Percentiles rank a stretch among this genome's conserved stretches.
phyloP scores from a whole-genome alignment of 2,888 invertebrate species.

The Melinaea marsaeus region DNA sequence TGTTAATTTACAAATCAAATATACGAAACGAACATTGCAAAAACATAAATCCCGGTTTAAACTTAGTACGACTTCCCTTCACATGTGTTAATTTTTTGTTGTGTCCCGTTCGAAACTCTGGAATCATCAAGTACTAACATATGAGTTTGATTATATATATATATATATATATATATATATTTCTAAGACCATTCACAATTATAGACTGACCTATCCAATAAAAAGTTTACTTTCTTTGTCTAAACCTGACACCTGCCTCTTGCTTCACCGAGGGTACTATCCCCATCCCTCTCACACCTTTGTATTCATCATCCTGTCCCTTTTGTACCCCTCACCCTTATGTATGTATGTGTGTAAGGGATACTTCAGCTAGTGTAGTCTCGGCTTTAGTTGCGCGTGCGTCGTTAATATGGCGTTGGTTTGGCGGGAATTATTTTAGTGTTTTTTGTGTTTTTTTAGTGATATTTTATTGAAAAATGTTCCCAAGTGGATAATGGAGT shows the following conservation, averaged over 20 bases:
- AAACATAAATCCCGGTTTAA: constrained; percentile 34
- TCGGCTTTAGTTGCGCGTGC: constrained; percentile 50
- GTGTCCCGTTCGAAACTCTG: constrained; percentile 38
- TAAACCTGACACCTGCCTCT: constrained; percentile 68
- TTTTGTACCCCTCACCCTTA: constrained; percentile 69
- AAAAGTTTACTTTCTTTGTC: constrained; percentile 60
- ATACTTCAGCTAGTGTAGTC: constrained; percentile 53
- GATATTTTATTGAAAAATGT: constrained; percentile 32
- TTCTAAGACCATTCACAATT: background rate
- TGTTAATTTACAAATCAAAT: constrained; percentile 24
- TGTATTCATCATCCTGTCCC: constrained; percentile 42
- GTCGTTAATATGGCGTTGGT: constrained; percentile 50
- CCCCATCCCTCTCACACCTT: constrained; percentile 50
- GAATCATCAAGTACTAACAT: constrained; percentile 15
- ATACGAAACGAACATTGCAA: constrained; percentile 30
- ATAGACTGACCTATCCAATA: constrained; percentile 60
- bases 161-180: background rate
- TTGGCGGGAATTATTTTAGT: constrained; percentile 60
- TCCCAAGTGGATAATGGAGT: constrained; percentile 54
- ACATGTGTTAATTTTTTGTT: constrained; percentile 40
- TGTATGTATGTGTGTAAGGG: constrained; percentile 53
- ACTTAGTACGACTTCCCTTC: constrained; percentile 56
- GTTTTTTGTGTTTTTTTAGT: constrained; percentile 33
- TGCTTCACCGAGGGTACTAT: constrained; percentile 67
- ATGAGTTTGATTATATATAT: background rate